These are phyloP conservation scores for Lota lota DNA, from an alignment of 2,113 vertebrate genomes.

Conservation along the genomic window DNA sequence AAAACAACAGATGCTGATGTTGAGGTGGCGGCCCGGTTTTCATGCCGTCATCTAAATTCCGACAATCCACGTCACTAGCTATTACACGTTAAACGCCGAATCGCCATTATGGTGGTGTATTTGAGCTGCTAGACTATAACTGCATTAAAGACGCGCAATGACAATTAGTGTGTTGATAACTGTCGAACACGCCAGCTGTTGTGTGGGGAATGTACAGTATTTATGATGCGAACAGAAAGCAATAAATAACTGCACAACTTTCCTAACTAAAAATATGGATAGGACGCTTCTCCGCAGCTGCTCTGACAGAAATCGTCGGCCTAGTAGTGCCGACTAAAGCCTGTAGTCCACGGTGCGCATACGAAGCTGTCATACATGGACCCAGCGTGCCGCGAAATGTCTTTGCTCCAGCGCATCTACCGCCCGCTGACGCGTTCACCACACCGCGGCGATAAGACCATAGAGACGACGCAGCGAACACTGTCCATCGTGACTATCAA, in stretches of 20 bases:
- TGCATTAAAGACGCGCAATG: background rate
- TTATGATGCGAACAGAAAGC: constrained; percentile 29
- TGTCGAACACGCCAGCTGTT: constrained; percentile 13
- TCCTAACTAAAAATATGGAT: constrained; percentile 38
- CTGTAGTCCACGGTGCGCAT: constrained; percentile 14
- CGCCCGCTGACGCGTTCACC: constrained; percentile 22
- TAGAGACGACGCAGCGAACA: constrained; percentile 13
- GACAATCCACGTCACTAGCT: constrained; percentile 50
- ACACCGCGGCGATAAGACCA: constrained; percentile 11
- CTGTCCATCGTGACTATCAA: constrained; percentile 25
- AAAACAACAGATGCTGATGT: constrained; percentile 50
- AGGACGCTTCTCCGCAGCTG: constrained; percentile 51
- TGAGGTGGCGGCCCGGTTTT: constrained; percentile 33
- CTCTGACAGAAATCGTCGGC: constrained; percentile 44
- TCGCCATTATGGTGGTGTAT: background rate
- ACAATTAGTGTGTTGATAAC: constrained; percentile 19
- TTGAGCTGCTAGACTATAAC: constrained; percentile 1
- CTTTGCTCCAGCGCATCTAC: constrained; percentile 29
- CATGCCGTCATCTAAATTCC: constrained; percentile 49
- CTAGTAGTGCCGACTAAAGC: constrained; percentile 49
- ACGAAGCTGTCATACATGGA: constrained; percentile 32
- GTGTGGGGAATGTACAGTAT: background rate
- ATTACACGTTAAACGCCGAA: constrained; percentile 24
- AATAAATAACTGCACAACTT: constrained; percentile 32
- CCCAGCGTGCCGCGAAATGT: constrained; percentile 60